Evolutionary conservation across 2,113 vertebrate genomes (phyloP).

Genomic region (Catharus bicknelli): DNA sequence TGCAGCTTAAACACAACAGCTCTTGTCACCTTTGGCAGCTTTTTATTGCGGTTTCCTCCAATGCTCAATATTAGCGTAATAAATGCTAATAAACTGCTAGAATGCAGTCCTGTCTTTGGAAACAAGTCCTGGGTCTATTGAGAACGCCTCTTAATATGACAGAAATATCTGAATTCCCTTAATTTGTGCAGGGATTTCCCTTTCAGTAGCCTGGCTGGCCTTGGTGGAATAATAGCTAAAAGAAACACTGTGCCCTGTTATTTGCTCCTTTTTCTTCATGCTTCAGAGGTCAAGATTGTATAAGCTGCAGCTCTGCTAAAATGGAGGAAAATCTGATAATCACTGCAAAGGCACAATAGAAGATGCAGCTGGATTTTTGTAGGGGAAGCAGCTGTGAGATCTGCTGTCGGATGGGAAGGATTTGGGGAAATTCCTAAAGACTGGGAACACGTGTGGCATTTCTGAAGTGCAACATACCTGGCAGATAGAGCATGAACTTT

Average conservation of each 20-base stretch:
- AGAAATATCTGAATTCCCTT: conserved; percentile 20
- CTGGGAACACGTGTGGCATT: background rate
- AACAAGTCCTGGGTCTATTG: background rate
- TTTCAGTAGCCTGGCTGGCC: conserved; percentile 4
- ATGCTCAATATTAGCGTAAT: conserved; percentile 37
- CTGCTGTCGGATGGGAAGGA: background rate
- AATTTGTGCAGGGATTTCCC: conserved; percentile 33
- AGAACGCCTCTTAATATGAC: conserved; percentile 14
- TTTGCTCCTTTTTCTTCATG: background rate
- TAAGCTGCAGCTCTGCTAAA: background rate
- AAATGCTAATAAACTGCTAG: background rate
- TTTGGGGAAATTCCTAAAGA: conserved; percentile 18
- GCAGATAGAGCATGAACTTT: background rate
- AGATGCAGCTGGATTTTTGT: background rate
- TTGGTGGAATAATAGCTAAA: background rate
- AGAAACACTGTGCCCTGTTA: background rate
- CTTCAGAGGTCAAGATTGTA: background rate
- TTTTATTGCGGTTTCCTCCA: conserved; percentile 35
- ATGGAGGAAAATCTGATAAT: background rate
- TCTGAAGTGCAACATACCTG: background rate
- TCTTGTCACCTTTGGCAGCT: conserved; percentile 20
- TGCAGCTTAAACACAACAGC: background rate
- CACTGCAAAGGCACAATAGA: background rate
- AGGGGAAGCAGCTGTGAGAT: conserved; percentile 6
- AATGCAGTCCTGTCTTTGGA: conserved; percentile 29